phyloP scores from a whole-genome alignment of 2,888 invertebrate genomes.

The Chesias legatella region DNA sequence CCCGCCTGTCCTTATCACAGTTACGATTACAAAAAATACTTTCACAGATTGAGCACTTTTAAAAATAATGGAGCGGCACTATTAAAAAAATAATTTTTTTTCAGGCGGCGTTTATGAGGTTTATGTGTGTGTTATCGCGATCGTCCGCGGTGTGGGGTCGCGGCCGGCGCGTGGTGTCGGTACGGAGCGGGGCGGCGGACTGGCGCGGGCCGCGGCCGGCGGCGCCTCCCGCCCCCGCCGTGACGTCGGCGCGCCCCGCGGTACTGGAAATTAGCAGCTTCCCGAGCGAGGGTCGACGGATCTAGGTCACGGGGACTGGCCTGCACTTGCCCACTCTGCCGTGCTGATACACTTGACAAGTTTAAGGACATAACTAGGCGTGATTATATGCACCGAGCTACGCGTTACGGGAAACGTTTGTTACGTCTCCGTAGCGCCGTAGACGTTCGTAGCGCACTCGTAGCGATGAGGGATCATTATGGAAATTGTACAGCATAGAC shows the following conservation, averaged over 20 bases:
- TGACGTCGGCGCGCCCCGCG: slow-evolving; percentile 66
- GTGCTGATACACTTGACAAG: slow-evolving; percentile 73
- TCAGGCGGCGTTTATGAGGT: slow-evolving; percentile 56
- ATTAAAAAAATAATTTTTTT: slow-evolving; percentile 34
- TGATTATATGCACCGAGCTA: slow-evolving; percentile 48
- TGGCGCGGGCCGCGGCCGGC: slow-evolving; percentile 59
- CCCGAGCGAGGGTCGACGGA: slow-evolving; percentile 77
- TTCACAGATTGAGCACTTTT: slow-evolving; percentile 58
- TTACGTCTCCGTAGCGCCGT: slow-evolving; percentile 18
- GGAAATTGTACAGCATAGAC: not conserved
- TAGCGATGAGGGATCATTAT: slow-evolving; percentile 25
- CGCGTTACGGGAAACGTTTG: slow-evolving; percentile 22
- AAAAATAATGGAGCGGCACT: slow-evolving; percentile 26
- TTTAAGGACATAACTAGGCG: slow-evolving; percentile 72
- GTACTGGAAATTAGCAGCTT: slow-evolving; percentile 80
- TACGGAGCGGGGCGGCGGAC: slow-evolving; percentile 68
- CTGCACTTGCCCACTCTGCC: slow-evolving; percentile 74
- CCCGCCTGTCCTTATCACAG: slow-evolving; percentile 69
- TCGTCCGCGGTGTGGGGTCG: slow-evolving; percentile 48
- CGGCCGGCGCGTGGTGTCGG: slow-evolving; percentile 56
- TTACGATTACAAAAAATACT: slow-evolving; percentile 54
- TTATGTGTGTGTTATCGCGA: slow-evolving; percentile 53
- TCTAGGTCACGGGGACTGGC: slow-evolving; percentile 79
- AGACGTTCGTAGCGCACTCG: slow-evolving; percentile 29
- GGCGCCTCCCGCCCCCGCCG: slow-evolving; percentile 56